These are phyloP conservation scores for Seriola dumerili DNA, from an alignment of 2,113 vertebrate species.

Conservation along the genomic window DNA sequence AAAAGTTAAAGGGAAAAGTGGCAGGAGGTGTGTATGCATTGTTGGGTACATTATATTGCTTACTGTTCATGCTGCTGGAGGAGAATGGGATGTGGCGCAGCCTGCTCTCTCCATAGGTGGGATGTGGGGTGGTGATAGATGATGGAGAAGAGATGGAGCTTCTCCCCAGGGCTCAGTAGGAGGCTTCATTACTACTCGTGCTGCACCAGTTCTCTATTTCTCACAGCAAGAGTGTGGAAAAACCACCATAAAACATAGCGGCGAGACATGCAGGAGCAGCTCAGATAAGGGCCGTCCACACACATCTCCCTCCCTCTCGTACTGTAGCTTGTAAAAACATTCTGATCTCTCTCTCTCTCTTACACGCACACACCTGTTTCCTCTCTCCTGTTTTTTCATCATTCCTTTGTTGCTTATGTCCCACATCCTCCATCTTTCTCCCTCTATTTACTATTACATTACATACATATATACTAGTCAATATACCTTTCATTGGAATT, in stretches of 20 bases:
- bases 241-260: constrained; percentile 40
- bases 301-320: background rate
- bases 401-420: background rate
- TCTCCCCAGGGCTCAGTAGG: constrained; percentile 71
- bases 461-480: background rate
- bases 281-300: constrained; percentile 39
- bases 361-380: background rate
- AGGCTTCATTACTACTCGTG: constrained; percentile 71
- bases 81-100: constrained; percentile 49
- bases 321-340: background rate
- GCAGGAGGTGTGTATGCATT: constrained; percentile 22
- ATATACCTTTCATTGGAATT: background rate
- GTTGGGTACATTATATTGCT: constrained; percentile 26
- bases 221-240: constrained; percentile 49
- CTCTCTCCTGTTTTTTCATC: background rate
- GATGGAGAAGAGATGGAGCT: constrained; percentile 61
- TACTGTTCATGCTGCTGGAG: constrained; percentile 44
- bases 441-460: background rate
- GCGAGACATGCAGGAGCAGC: constrained; percentile 28
- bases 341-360: background rate
- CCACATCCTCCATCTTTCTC: background rate
- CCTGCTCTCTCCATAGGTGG: constrained; percentile 63
- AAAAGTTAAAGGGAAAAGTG: constrained; percentile 29
- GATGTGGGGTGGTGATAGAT: constrained; percentile 71
- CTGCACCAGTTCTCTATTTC: constrained; percentile 55